Percentiles rank a stretch among this genome's conserved stretches.
Conservation (phyloP, 2,888 invertebrate genomes). For the Cerceris ruficornis region DNA sequence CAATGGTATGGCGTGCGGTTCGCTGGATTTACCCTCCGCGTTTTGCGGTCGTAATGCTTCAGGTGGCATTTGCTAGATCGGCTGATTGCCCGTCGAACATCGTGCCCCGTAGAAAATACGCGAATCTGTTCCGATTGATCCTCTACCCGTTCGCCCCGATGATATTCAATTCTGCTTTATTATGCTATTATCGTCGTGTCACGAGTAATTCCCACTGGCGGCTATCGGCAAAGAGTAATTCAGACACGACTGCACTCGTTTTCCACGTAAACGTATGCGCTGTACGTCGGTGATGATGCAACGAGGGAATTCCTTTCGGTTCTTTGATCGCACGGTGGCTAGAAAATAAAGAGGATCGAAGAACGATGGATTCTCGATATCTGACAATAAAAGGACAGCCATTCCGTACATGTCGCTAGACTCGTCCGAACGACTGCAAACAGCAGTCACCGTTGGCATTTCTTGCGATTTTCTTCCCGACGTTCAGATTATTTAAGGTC, state of each 20-base stretch:
- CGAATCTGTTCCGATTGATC: constrained; percentile 51
- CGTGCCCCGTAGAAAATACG: constrained; percentile 46
- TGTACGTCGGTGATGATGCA: neutral
- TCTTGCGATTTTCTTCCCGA: too few relatives aligned
- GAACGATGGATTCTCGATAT: constrained; percentile 5
- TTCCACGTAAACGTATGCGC: neutral
- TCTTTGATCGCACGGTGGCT: neutral
- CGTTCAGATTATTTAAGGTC: too few relatives aligned
- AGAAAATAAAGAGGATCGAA: neutral
- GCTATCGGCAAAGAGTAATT: constrained; percentile 24
- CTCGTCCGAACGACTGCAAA: too few relatives aligned
- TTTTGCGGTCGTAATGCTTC: constrained; percentile 51
- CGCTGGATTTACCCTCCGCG: constrained; percentile 39
- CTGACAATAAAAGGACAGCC: constrained; percentile 28
- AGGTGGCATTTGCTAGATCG: constrained; percentile 32
- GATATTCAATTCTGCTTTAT: constrained; percentile 48
- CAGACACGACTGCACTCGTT: neutral
- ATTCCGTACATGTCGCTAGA: too few relatives aligned
- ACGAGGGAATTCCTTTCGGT: neutral
- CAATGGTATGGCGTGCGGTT: constrained; percentile 42
- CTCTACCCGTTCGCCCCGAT: neutral
- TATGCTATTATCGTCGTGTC: constrained; percentile 9
- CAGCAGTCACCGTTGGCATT: too few relatives aligned
- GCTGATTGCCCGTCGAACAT: constrained; percentile 35
- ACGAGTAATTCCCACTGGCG: constrained; percentile 50